phyloP scores from a whole-genome alignment of 2,113 vertebrate species.

The Anarhynchus alexandrinus region DNA sequence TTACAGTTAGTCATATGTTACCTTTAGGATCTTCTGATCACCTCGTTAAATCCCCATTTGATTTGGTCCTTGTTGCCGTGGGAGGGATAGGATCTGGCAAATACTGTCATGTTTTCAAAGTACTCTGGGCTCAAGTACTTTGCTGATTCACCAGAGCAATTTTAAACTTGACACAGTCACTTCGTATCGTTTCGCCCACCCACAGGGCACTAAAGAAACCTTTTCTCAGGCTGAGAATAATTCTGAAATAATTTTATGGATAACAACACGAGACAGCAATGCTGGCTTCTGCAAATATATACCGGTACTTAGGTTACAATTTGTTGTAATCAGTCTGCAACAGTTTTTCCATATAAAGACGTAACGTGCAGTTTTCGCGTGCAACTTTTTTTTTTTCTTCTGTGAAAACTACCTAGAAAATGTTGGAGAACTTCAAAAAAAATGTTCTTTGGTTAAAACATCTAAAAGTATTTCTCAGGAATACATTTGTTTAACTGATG shows the following conservation, averaged over 20 bases:
- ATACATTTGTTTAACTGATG: background rate
- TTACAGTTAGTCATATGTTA: background rate
- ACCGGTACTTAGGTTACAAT: background rate
- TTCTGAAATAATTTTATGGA: background rate
- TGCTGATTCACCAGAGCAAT: background rate
- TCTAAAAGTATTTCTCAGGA: background rate
- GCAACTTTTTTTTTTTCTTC: background rate
- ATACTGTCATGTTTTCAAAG: background rate
- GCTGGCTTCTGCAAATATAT: background rate
- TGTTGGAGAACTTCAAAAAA: background rate
- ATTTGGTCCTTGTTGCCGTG: background rate
- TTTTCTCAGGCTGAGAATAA: background rate
- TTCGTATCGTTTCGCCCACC: background rate
- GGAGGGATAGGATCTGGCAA: background rate
- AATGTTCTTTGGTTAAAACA: background rate
- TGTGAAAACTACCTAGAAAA: background rate
- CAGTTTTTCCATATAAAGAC: background rate
- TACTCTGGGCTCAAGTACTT: background rate
- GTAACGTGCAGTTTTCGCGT: background rate
- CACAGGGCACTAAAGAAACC: background rate
- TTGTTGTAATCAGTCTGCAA: background rate
- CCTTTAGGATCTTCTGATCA: background rate
- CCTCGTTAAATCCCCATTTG: background rate
- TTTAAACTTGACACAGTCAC: background rate
- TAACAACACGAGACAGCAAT: background rate